Evolutionary conservation across 2,797 vertebrate genomes (phyloP), one percentile per base, ranked within the genome.

Genomic region (Hypotaenidia okinawae): DNA sequence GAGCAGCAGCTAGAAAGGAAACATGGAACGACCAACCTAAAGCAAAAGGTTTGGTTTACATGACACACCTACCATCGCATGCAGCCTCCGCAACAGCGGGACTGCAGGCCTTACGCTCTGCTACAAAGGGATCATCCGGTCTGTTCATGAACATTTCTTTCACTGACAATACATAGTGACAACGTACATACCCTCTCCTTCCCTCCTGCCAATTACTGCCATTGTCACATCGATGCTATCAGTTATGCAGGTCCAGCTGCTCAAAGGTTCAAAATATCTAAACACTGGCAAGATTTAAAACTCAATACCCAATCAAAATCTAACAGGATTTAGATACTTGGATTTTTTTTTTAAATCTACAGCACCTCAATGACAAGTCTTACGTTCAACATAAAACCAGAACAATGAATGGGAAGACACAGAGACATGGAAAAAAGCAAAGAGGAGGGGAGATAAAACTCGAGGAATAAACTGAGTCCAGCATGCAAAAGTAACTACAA

Each of bases 41-140:
- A 72, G 54, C 69, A 83, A 76, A 78, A 67, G 19, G 43, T 17
- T 16, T 76, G 63, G 37, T 35, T 79, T 59, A 27, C 21, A 25
- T 8, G 33, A 64, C 68, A 16, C n/a, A 75, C 33, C 15, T 6
- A 25, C 10, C 27, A n/a, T 2, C 0, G 0, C 59, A 19, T 0
- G 7, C 45, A 61, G 43, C 58, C 25, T 33, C 63, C 47, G 69
- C 49, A 63, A 74, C 25, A 33, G 69, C 24, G 79, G 14, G 37
- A 13, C 23, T 32, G 45, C 13, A 52, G 37, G 55, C 37, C 30
- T 43, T 5, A 16, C 33, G 25, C 79, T n/a, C 21, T 32, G 39
- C 41, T 37, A 47, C n/a, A 37, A 15, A n/a, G 16, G 35, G 54
- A 68, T 39, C 54, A 37, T 52, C 10, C 1, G 2, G 30, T 27